phyloP scores from a whole-genome alignment of 2,113 vertebrate genomes.

The Serilophus lunatus region DNA sequence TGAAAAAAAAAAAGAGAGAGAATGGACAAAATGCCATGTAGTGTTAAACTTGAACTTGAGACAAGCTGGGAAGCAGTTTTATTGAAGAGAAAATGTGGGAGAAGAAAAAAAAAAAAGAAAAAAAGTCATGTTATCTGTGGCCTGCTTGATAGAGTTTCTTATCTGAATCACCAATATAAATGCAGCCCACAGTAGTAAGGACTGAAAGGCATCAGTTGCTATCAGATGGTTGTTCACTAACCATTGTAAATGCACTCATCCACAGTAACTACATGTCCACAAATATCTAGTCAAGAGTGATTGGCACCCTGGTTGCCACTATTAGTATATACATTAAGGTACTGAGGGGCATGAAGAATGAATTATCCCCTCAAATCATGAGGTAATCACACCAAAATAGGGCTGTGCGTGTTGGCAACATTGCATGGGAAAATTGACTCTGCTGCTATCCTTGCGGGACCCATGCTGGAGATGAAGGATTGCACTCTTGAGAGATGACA shows the following conservation, averaged over 20 bases:
- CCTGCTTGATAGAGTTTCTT: slow-evolving; percentile 1
- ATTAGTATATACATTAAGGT: slow-evolving; percentile 43
- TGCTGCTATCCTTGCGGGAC: not conserved
- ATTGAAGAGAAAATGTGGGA: not conserved
- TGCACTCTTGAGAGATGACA: slow-evolving; percentile 8
- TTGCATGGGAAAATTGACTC: slow-evolving; percentile 46
- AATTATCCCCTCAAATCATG: slow-evolving; percentile 54
- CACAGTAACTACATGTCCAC: slow-evolving; percentile 34
- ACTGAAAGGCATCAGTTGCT: slow-evolving; percentile 1
- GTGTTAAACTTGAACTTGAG: not conserved
- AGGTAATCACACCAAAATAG: slow-evolving; percentile 36
- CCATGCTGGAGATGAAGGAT: not conserved
- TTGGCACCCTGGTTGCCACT: slow-evolving; percentile 47
- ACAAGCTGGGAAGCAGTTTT: not conserved
- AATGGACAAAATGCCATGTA: not conserved
- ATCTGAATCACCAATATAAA: slow-evolving; percentile 9
- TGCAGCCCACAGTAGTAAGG: not conserved
- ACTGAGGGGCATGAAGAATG: slow-evolving; percentile 25
- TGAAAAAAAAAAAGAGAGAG: not conserved
- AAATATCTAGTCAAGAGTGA: slow-evolving; percentile 50
- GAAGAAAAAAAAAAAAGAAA: not conserved
- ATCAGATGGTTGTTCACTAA: not conserved
- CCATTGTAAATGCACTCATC: slow-evolving; percentile 30
- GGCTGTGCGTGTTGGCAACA: slow-evolving; percentile 33
- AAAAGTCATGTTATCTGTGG: not conserved